Conservation (phyloP, 1,140 invertebrate genomes). For the Cylas formicarius region DNA sequence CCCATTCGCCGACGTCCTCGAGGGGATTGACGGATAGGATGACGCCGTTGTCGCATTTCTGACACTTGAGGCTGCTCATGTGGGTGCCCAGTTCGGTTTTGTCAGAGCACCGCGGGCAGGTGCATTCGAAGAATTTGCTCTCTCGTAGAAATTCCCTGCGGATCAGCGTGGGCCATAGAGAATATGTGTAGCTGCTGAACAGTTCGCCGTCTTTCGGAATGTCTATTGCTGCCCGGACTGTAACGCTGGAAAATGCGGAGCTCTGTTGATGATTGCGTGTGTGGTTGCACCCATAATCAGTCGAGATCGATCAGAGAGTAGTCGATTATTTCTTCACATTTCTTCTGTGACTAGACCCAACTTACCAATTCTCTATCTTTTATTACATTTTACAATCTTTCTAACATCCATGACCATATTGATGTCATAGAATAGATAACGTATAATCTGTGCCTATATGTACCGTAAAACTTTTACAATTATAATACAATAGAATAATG, state of each 20-base stretch:
- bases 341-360: no score
- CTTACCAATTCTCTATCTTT: no score
- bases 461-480: no score
- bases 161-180: slow-evolving; percentile 64
- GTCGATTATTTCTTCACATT: no score
- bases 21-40: slow-evolving; percentile 56
- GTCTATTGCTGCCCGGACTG: slow-evolving; percentile 58
- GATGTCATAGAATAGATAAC: no score
- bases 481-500: no score
- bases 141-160: slow-evolving; percentile 61
- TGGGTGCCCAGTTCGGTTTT: slow-evolving; percentile 69
- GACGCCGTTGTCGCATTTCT: slow-evolving; percentile 63
- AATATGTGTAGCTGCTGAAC: slow-evolving; percentile 68
- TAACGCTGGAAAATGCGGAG: slow-evolving; percentile 46
- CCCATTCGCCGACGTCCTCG: slow-evolving; percentile 58
- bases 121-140: slow-evolving; percentile 71
- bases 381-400: no score
- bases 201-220: slow-evolving; percentile 58
- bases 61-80: slow-evolving; percentile 68
- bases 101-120: slow-evolving; percentile 64
- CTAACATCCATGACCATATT: no score
- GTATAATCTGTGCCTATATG: no score
- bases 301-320: no score
- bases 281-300: no score
- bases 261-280: neutral